Percentiles rank a stretch among this genome's conserved stretches.
Conservation (phyloP, 2,113 vertebrate genomes). For the Cettia cetti region DNA sequence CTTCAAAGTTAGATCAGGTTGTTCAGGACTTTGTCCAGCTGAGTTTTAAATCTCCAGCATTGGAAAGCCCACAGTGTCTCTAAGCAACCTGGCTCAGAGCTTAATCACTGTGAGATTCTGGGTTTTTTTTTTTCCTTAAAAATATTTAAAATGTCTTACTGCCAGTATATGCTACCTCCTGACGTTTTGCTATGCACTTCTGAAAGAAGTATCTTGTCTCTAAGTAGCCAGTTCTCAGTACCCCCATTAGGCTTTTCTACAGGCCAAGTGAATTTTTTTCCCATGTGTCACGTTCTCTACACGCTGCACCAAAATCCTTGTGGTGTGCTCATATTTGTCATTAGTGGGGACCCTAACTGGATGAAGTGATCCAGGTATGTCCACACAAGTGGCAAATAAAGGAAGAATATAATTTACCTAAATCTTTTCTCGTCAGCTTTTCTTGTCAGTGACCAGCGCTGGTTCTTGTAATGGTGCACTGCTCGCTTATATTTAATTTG, state of each 20-base stretch:
- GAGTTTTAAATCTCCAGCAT: not conserved
- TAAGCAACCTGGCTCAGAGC: not conserved
- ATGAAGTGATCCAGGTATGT: not conserved
- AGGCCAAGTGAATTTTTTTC: not conserved
- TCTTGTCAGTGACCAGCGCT: not conserved
- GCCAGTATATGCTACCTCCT: not conserved
- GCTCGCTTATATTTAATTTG: not conserved
- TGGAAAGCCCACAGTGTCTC: not conserved
- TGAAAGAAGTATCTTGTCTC: not conserved
- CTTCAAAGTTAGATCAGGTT: not conserved
- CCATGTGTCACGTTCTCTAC: not conserved
- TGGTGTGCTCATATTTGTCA: not conserved
- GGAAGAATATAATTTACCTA: not conserved
- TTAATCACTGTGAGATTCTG: not conserved
- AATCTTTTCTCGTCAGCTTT: not conserved
- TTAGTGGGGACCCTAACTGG: not conserved
- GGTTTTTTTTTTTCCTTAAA: rapidly evolving
- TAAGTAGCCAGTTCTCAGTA: not conserved
- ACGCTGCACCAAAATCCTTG: not conserved
- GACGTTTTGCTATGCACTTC: not conserved
- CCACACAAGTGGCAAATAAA: not conserved
- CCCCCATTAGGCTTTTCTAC: not conserved
- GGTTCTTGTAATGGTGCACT: not conserved
- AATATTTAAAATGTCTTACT: not conserved
- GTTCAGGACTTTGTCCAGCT: not conserved